Evolutionary conservation across 2,888 invertebrate species (phyloP).

Genomic region (Smittia sp.): DNA sequence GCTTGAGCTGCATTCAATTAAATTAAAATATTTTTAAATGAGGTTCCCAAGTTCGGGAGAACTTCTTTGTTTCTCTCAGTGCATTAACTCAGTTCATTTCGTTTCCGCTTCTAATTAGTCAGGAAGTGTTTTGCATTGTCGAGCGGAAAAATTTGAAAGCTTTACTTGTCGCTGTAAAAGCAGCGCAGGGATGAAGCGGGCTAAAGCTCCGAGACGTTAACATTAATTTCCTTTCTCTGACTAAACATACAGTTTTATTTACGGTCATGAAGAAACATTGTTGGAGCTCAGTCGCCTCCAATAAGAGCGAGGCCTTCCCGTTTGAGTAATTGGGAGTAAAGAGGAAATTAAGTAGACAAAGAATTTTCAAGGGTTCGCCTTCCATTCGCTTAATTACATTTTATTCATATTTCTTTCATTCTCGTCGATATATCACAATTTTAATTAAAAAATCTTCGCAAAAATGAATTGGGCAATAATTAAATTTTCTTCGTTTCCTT

Average conservation of each 20-base stretch:
- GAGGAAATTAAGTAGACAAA: not conserved
- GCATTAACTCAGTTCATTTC: not conserved
- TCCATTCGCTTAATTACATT: slow-evolving; percentile 16
- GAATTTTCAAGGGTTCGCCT: not conserved
- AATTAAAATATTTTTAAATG: not conserved
- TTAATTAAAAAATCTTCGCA: slow-evolving; percentile 15
- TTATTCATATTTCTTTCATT: slow-evolving; percentile 7
- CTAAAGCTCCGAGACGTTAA: not conserved
- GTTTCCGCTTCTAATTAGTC: not conserved
- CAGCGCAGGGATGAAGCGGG: not conserved
- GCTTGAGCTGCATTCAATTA: not conserved
- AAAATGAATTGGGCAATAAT: slow-evolving; percentile 9
- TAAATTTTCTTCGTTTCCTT: slow-evolving; percentile 3
- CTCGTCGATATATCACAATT: slow-evolving; percentile 15
- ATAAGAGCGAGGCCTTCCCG: not conserved
- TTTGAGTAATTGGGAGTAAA: not conserved
- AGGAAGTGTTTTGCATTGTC: slow-evolving; percentile 1
- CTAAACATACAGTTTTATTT: not conserved
- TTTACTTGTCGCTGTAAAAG: too few relatives aligned
- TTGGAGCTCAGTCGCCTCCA: not conserved
- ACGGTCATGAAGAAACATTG: not conserved
- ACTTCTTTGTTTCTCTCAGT: not conserved
- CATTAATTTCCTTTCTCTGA: not conserved
- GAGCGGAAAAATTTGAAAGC: too few relatives aligned
- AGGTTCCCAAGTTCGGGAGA: not conserved